These are phyloP conservation scores for Psittacula echo DNA, from an alignment of 2,797 vertebrate species.

Conservation along the genomic window DNA sequence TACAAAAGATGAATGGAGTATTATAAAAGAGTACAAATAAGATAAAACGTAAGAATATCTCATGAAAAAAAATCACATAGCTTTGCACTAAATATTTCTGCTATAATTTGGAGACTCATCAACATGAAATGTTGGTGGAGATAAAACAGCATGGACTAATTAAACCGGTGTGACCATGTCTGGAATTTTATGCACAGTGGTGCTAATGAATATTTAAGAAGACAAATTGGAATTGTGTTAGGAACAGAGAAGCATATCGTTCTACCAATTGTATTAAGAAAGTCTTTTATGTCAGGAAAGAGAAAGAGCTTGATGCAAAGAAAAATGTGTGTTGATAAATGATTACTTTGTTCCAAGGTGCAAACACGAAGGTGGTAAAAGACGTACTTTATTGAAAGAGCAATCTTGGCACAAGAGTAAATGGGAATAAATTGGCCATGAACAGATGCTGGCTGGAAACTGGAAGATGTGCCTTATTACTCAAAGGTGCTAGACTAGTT, in stretches of 20 bases:
- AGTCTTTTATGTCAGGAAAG: not conserved
- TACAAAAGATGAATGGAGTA: not conserved
- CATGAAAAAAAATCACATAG: not conserved
- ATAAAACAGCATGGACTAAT: not conserved
- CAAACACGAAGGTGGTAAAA: constrained; percentile 32
- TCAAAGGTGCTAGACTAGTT: not conserved
- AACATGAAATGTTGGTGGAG: not conserved
- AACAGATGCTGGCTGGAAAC: constrained; percentile 41
- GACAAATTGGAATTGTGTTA: not conserved
- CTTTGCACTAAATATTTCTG: constrained; percentile 13
- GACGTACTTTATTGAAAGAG: not conserved
- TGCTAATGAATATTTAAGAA: constrained; percentile 27
- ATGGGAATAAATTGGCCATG: constrained; percentile 17
- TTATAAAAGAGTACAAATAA: not conserved
- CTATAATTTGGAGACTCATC: not conserved
- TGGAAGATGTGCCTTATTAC: not conserved
- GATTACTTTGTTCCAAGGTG: not conserved
- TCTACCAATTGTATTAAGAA: not conserved
- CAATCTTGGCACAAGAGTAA: constrained; percentile 3
- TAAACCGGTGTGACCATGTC: not conserved
- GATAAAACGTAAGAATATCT: not conserved
- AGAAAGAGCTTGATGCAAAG: not conserved
- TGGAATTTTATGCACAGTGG: not conserved
- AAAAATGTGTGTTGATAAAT: not conserved
- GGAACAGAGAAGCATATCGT: not conserved